Conservation (phyloP, 2,113 vertebrate species). For the Bos taurus region DNA sequence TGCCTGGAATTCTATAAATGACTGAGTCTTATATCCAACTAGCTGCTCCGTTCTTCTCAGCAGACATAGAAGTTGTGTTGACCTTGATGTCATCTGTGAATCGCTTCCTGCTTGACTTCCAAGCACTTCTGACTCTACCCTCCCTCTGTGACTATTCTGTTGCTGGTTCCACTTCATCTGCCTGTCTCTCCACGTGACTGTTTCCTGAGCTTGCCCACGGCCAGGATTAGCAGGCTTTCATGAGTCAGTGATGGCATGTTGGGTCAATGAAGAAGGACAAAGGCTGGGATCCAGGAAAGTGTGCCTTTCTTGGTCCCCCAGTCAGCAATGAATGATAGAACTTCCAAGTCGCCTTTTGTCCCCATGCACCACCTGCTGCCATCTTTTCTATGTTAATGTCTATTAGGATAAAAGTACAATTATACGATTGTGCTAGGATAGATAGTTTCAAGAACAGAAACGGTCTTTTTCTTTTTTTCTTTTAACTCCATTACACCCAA, state of each 20-base stretch:
- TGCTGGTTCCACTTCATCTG: not conserved
- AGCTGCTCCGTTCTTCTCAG: not conserved
- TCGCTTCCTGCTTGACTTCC: not conserved
- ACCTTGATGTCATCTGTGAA: accelerated
- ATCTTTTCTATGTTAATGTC: not conserved
- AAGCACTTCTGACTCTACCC: not conserved
- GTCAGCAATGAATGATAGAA: not conserved
- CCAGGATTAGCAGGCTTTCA: not conserved
- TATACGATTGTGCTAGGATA: not conserved
- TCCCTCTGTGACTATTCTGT: not conserved
- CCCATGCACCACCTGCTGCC: no score
- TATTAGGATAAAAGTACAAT: not conserved
- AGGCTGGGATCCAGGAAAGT: not conserved
- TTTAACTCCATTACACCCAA: not conserved
- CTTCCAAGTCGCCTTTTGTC: not conserved
- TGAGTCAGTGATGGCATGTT: not conserved
- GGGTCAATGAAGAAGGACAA: not conserved
- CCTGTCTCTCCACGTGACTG: accelerated
- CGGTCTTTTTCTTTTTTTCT: not conserved
- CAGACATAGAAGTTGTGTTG: not conserved
- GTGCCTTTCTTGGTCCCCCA: not conserved
- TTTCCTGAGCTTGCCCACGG: not conserved
- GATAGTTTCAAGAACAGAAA: not conserved
- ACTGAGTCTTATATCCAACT: not conserved
- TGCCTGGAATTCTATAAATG: not conserved